Base-by-base conservation (phyloP, 2,797 vertebrate species). In the Australoheros facetus region DNA sequence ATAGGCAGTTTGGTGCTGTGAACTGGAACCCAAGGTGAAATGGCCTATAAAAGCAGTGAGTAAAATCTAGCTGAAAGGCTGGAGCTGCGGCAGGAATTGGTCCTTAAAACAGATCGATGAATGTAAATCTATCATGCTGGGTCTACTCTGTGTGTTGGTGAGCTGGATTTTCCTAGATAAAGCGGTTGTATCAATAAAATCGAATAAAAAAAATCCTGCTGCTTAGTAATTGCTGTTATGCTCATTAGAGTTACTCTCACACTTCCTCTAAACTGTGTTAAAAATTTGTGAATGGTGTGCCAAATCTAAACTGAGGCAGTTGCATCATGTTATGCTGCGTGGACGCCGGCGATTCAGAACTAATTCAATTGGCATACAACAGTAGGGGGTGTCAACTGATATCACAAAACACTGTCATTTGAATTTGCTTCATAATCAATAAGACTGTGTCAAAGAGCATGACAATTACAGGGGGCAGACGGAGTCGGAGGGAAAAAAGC, bases 1-100 rank as follows among this genome's bases (percentile, higher is more conserved):
- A 75, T 73, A 66, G 78, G 82, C 85, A 82, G 83, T 72, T 64
- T 53, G 85, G 75, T 69, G 84, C 85, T 28, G 56, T 89, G 88
- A 92, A 89, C 91, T 90, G 91, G 85, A 93, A 92, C 89, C 79
- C 87, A 88, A 92, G 89, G 91, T 93, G 91, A 90, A 93, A 90
- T 32, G 86, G 85, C 81, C 86, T 78, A 85, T 93, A 92, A 92
- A 93, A 83, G 79, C 89, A 81, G 80, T 71, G 85, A 87, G 79
- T 84, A 77, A 85, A 88, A 79, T 84, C 88, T 37, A 26, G 79
- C 77, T 85, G 87, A 82, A 86, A 78, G 84, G 80, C 75, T 70
- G 58, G 74, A 80, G 84, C 81, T 81, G 80, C 80, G 64, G 74
- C 87, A 88, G 21, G 77, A 77, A 88, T 34, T 78, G 73, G 80